These are phyloP conservation scores for Lucilia sericata DNA, from an alignment of 1,140 invertebrate genomes.

Conservation along the genomic window DNA sequence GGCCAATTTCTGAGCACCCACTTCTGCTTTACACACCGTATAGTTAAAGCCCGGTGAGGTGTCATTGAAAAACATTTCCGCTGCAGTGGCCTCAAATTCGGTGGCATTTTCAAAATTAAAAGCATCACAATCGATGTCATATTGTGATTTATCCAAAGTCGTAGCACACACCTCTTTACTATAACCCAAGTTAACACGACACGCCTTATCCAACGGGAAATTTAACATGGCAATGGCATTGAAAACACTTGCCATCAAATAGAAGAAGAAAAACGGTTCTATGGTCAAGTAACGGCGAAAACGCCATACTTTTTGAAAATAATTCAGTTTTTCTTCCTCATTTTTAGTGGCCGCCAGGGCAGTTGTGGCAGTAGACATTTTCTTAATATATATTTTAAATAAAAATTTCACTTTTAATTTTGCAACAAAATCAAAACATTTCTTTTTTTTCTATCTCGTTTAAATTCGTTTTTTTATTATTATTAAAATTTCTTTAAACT, in stretches of 20 bases:
- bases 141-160: slow-evolving; percentile 67
- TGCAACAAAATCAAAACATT: too few species aligned
- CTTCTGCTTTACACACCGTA: slow-evolving; percentile 66
- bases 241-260: slow-evolving; percentile 69
- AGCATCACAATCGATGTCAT: slow-evolving; percentile 62
- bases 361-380: not conserved
- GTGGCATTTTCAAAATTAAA: slow-evolving; percentile 65
- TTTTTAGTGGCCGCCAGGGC: not conserved
- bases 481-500: too few species aligned
- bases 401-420: not conserved
- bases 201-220: slow-evolving; percentile 73
- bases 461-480: too few species aligned
- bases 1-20: slow-evolving; percentile 72
- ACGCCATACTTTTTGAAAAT: slow-evolving; percentile 61
- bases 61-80: slow-evolving; percentile 49
- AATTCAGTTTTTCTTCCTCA: slow-evolving; percentile 54
- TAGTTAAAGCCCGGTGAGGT: slow-evolving; percentile 56
- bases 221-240: slow-evolving; percentile 69
- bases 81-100: slow-evolving; percentile 47
- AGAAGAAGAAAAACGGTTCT: slow-evolving; percentile 70
- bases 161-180: slow-evolving; percentile 72
- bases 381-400: not conserved
- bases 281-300: slow-evolving; percentile 65
- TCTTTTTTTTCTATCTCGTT: too few species aligned
- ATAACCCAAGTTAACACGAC: slow-evolving; percentile 74